Conservation (phyloP, 2,888 invertebrate species). For the Mermis nigrescens region DNA sequence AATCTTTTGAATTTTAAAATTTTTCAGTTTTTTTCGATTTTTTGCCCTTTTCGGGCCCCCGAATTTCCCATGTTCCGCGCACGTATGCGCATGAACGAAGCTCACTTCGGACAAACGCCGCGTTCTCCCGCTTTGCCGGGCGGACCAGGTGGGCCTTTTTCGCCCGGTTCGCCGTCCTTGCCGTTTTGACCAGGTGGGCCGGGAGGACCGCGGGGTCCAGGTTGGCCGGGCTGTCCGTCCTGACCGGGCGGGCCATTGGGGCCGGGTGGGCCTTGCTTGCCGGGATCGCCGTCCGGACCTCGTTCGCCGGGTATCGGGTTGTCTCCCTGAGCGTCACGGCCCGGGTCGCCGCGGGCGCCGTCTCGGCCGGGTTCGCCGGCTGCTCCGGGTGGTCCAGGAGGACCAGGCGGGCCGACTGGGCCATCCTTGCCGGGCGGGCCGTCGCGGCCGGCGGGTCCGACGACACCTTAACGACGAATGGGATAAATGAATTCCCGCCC, state of each 20-base stretch:
- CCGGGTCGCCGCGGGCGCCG: slow-evolving; percentile 15
- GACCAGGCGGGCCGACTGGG: slow-evolving; percentile 15
- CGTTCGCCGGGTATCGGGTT: slow-evolving; percentile 24
- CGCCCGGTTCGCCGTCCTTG: slow-evolving; percentile 5
- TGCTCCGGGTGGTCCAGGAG: slow-evolving; percentile 32
- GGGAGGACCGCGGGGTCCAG: slow-evolving; percentile 14
- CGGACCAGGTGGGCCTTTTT: slow-evolving; percentile 7
- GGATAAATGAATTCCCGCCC: not conserved
- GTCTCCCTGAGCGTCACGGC: slow-evolving; percentile 36
- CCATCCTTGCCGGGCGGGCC: slow-evolving; percentile 25
- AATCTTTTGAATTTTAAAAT: no score
- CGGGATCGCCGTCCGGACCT: slow-evolving; percentile 25
- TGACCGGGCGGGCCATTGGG: slow-evolving; percentile 23
- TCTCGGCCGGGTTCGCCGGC: slow-evolving; percentile 39
- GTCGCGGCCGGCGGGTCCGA: slow-evolving; percentile 16
- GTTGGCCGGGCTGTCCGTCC: slow-evolving; percentile 26
- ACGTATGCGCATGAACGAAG: no score
- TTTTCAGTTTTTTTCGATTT: no score
- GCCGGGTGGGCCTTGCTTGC: slow-evolving; percentile 19
- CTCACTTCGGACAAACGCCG: slow-evolving; percentile 2
- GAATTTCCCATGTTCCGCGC: no score
- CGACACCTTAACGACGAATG: no score
- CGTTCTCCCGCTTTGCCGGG: not conserved
- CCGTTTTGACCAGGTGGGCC: slow-evolving; percentile 7
- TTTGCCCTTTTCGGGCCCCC: no score